Conservation (phyloP, 1,140 invertebrate genomes). For the Rhopalosiphum padi region DNA sequence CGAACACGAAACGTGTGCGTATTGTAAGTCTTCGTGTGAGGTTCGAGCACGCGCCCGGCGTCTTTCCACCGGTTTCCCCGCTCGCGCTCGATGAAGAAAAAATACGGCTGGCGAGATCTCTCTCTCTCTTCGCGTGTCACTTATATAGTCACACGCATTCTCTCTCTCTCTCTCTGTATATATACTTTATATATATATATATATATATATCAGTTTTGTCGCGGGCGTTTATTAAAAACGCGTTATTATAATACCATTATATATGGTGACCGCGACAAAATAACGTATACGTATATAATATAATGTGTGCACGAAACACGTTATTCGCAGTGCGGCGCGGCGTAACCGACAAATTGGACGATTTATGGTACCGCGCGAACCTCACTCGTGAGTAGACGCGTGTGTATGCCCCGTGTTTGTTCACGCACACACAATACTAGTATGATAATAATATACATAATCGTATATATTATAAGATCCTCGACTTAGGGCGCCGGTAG, state of each 20-base stretch:
- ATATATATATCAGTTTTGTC: neutral
- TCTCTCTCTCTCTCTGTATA: no score
- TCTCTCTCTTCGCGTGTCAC: no score
- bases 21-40: constrained; percentile 42
- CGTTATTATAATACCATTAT: constrained; percentile 26
- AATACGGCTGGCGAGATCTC: neutral
- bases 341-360: constrained; percentile 45
- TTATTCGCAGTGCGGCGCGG: neutral
- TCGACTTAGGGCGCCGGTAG: neutral
- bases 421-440: neutral
- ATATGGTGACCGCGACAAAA: neutral
- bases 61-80: constrained; percentile 46
- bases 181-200: no score
- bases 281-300: neutral
- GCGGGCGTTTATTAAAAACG: constrained; percentile 49
- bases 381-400: neutral
- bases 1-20: constrained; percentile 11
- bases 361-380: constrained; percentile 40
- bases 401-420: neutral
- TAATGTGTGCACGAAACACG: neutral
- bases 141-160: no score
- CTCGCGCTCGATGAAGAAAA: neutral
- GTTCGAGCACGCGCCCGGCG: constrained; percentile 37
- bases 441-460: neutral
- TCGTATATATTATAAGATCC: neutral